Base-by-base conservation (phyloP, 2,888 invertebrate species). In the Chorisops tibialis region DNA sequence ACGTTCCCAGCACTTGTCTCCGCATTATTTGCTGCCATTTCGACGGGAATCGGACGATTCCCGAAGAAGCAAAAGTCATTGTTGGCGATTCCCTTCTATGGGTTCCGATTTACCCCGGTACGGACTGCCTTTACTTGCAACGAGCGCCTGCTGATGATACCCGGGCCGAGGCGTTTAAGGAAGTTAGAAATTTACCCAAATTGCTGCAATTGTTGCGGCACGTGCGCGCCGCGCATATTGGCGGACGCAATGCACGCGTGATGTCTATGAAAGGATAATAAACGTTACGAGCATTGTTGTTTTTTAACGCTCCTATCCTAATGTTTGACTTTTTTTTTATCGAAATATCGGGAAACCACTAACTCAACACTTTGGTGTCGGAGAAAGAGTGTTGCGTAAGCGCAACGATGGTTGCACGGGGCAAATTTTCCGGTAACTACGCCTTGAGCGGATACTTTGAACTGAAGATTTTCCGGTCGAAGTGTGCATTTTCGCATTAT, bases 191-290 rank as follows among this genome's bases (percentile, higher is more conserved):
- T 67, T 69, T 68, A 67, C 59, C 68, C 69, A 70, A 71, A 71
- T 71, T 72, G 71, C 70, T 68, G 67, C 70, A 68, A 71, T 72
- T 76, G 74, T 72, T 69, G 45, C 67, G 70, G 35, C 74, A 74
- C 75, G 75, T 75, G 75, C 66, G 71, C 52, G 63, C 62, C 68
- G 67, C 68, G 67, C 68, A 69, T 68, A 71, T 70, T 70, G 72
- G 68, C 70, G 52, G 37, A 37, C 48, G 65, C 47, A n/a, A 37
- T 14, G 35, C 65, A 66, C 65, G n/a, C n/a, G 63, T 56, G 65
- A 50, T 41, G 6, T 16, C 16, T 14, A 61, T 61, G 56, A 62
- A 58, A 18, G 5, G 41, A 49, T 30, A 49, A 58, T 56, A 50
- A 47, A 62, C 35, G 39, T 24, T 35, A 11, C n/a, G 41, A 24